These are phyloP conservation scores for Dynastes hyllus DNA, from an alignment of 2,888 invertebrate genomes.

Conservation along the genomic window DNA sequence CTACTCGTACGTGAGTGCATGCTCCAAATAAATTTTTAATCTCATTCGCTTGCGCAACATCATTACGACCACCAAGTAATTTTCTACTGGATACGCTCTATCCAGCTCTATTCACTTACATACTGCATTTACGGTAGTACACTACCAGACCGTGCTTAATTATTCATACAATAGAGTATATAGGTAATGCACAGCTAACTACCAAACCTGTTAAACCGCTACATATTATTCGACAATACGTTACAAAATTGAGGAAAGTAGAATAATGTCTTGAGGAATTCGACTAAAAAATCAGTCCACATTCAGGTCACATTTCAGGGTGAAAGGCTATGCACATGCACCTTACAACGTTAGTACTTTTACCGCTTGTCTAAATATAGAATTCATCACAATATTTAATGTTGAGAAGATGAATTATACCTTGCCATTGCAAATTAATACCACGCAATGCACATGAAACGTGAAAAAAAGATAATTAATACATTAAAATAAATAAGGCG, in stretches of 20 bases:
- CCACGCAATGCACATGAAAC: too few relatives aligned
- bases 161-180: not conserved
- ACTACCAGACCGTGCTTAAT: not conserved
- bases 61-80: not conserved
- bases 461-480: not conserved
- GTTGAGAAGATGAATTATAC: too few relatives aligned
- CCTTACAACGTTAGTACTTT: not conserved
- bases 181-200: too few relatives aligned
- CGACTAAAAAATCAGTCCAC: not conserved
- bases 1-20: too few relatives aligned
- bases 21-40: too few relatives aligned
- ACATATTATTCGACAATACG: conserved; percentile 2
- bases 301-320: conserved; percentile 15
- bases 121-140: not conserved
- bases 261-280: not conserved
- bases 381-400: too few relatives aligned
- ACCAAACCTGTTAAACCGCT: not conserved
- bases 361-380: conserved; percentile 11
- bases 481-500: not conserved
- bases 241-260: conserved; percentile 8
- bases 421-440: too few relatives aligned
- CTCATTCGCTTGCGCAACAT: not conserved
- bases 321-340: conserved; percentile 6
- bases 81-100: not conserved
- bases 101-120: not conserved